Percentiles rank a stretch among this genome's conserved stretches.
These are phyloP conservation scores for Caenorhabditis inopinata DNA, from an alignment of 1,140 invertebrate genomes.

Conservation along the genomic window DNA sequence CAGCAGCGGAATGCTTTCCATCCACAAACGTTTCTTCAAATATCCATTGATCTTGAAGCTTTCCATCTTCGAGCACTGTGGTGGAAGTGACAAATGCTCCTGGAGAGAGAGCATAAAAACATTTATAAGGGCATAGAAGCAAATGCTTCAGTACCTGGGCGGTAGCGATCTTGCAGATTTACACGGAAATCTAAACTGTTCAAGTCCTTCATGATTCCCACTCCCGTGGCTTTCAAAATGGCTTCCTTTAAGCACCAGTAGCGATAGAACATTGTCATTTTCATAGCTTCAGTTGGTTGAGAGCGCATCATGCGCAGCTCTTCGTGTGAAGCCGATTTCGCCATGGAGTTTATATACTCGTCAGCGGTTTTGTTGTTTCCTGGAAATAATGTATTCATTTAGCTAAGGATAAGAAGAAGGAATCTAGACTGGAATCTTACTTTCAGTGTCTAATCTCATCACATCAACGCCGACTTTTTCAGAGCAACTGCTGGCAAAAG, in stretches of 20 bases:
- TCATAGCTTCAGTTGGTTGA: conserved; percentile 65
- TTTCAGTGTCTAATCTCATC: conserved; percentile 62
- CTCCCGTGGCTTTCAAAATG: conserved; percentile 63
- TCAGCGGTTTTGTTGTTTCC: conserved; percentile 66
- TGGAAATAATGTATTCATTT: conserved; percentile 30
- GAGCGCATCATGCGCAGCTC: conserved; percentile 59
- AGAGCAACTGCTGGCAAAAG: conserved; percentile 62
- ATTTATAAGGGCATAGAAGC: conserved; percentile 4
- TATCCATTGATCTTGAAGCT: conserved; percentile 57
- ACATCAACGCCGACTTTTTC: conserved; percentile 62
- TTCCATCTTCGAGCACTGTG: conserved; percentile 55
- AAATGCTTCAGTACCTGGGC: conserved; percentile 34
- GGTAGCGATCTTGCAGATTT: conserved; percentile 56
- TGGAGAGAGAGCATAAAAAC: conserved; percentile 36
- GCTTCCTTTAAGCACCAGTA: conserved; percentile 66
- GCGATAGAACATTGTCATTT: conserved; percentile 66
- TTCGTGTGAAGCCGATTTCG: conserved; percentile 60
- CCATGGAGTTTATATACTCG: conserved; percentile 66
- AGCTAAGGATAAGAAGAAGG: not conserved
- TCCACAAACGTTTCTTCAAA: conserved; percentile 66
- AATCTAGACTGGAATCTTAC: conserved; percentile 41
- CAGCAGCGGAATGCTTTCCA: conserved; percentile 58
- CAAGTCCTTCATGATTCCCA: conserved; percentile 63
- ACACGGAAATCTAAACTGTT: conserved; percentile 62
- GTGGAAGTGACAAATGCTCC: conserved; percentile 64